These are phyloP conservation scores for Apostichopus californicus DNA, from an alignment of 35 echinoderm and acorn worm species.

Conservation along the genomic window DNA sequence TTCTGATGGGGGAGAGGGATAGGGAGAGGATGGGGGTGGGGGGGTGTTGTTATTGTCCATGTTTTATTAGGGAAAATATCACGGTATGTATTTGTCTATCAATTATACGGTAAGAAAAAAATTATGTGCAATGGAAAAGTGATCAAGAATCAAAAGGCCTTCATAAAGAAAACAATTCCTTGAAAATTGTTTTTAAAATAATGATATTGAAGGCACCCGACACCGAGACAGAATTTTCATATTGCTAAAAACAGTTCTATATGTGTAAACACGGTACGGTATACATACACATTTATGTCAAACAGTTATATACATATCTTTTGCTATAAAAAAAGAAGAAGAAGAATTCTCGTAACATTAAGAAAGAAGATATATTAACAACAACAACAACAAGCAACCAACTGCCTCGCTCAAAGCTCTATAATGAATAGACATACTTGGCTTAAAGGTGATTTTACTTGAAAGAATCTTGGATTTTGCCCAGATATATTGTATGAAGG, in stretches of 20 bases:
- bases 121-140: too few relatives aligned
- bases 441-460: background rate
- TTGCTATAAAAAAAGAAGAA: background rate
- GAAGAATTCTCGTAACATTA: background rate
- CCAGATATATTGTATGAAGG: background rate
- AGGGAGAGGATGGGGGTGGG: too few relatives aligned
- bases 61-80: too few relatives aligned
- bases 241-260: background rate
- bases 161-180: too few relatives aligned
- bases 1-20: too few relatives aligned
- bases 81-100: too few relatives aligned
- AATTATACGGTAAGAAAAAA: too few relatives aligned
- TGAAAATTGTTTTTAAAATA: background rate
- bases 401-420: background rate
- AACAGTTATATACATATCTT: background rate
- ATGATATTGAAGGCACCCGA: background rate
- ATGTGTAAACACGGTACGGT: background rate
- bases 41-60: too few relatives aligned
- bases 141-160: too few relatives aligned
- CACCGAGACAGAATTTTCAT: background rate
- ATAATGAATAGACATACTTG: background rate
- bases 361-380: background rate
- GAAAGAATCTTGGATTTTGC: slow-evolving; percentile 4
- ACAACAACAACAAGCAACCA: background rate
- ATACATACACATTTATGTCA: background rate